phyloP scores from a whole-genome alignment of 2,888 invertebrate species.

The Acleris literana region DNA sequence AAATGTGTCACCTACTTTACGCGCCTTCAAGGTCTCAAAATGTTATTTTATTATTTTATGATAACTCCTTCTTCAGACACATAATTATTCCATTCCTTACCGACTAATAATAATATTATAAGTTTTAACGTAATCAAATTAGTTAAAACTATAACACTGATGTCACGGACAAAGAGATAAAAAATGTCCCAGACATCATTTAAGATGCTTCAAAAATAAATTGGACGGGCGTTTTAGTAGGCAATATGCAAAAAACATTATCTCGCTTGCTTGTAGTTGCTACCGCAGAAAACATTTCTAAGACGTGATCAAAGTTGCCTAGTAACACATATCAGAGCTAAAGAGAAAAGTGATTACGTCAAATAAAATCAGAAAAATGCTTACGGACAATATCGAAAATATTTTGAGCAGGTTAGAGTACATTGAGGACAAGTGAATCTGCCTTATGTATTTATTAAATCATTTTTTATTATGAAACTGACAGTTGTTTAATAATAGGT shows the following conservation, averaged over 20 bases:
- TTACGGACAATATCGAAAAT: slow-evolving; percentile 20
- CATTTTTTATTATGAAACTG: too few species aligned
- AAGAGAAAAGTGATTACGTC: slow-evolving; percentile 11
- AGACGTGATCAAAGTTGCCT: slow-evolving; percentile 36
- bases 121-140: slow-evolving; percentile 52
- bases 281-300: not conserved
- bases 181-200: slow-evolving; percentile 48
- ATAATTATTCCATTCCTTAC: slow-evolving; percentile 17
- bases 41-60: slow-evolving; percentile 56
- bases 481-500: too few species aligned
- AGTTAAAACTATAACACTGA: slow-evolving; percentile 57
- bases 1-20: slow-evolving; percentile 75
- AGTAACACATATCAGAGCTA: slow-evolving; percentile 21
- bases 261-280: not conserved
- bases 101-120: not conserved
- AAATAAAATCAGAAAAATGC: slow-evolving; percentile 16
- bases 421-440: slow-evolving; percentile 4
- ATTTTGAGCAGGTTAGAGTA: slow-evolving; percentile 33
- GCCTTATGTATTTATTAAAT: too few species aligned
- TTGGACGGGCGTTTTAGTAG: not conserved
- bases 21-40: slow-evolving; percentile 74
- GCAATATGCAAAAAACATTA: not conserved
- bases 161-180: slow-evolving; percentile 71
- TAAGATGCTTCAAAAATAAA: slow-evolving; percentile 32
- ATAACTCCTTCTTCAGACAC: slow-evolving; percentile 45